These are phyloP conservation scores for Cyclargus thomasi DNA, from an alignment of 1,140 invertebrate species.

Conservation along the genomic window DNA sequence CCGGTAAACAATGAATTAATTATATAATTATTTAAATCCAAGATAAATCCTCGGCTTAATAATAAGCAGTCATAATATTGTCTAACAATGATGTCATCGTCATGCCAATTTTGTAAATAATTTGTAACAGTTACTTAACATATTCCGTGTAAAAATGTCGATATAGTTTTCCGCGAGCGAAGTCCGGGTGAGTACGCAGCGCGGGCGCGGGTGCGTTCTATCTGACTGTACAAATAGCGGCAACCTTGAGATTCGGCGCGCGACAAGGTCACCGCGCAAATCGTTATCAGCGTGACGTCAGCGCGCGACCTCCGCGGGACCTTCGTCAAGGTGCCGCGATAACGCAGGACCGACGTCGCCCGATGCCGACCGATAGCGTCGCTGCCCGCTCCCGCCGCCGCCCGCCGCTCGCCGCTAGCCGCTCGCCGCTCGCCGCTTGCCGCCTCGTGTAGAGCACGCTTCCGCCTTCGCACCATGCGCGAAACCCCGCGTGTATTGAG, in stretches of 20 bases:
- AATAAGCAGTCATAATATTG: not conserved
- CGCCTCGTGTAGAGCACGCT: constrained; percentile 10
- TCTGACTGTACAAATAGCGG: constrained; percentile 69
- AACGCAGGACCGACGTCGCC: constrained; percentile 57
- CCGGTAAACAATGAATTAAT: too few relatives aligned
- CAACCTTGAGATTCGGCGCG: constrained; percentile 71
- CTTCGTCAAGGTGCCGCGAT: constrained; percentile 68
- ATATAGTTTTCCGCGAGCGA: constrained; percentile 44
- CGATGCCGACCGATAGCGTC: constrained; percentile 42
- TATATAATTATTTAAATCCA: too few relatives aligned
- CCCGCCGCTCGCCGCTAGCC: not conserved
- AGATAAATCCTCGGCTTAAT: not conserved
- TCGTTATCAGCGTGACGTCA: constrained; percentile 73
- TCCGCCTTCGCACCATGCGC: not conserved
- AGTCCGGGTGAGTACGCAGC: constrained; percentile 43
- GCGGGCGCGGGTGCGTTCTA: constrained; percentile 48
- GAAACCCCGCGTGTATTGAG: not conserved
- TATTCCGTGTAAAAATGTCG: constrained; percentile 24
- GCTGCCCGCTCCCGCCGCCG: not conserved
- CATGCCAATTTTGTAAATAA: not conserved
- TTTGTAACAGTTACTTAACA: not conserved
- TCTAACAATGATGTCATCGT: not conserved
- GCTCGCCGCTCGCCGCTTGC: not conserved
- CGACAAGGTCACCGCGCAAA: constrained; percentile 72
- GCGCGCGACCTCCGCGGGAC: constrained; percentile 64